Evolutionary conservation across 2,888 invertebrate species (phyloP), one percentile per base, ranked within the genome.

Genomic region (Pocota personata): DNA sequence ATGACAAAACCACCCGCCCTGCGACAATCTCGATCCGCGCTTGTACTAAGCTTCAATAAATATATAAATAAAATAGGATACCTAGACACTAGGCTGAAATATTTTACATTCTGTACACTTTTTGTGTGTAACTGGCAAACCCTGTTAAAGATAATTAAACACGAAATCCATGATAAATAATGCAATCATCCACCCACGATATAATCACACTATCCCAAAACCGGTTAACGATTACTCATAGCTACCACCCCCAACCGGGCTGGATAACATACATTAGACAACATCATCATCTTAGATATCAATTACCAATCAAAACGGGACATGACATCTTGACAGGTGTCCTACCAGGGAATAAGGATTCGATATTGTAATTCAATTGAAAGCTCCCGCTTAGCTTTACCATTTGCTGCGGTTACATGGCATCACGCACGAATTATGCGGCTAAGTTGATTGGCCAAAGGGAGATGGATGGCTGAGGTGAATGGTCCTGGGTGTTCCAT

Each of bases 261-360:
- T 7, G n/a, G 16, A 67, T 14, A 69, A 48, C 12, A 60, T 21
- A 43, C 43, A 52, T 24, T 19, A 55, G 58, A 60, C n/a, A 40
- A 24, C 48, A 64, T 72, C 64, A 72, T 66, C 58, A 52, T 35
- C 37, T n/a, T 19, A 14, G 7, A 60, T 72, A 76, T 86, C 86
- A 82, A 86, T 82, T 86, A 76, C 55, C 55, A 37, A 62, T 86
- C 72, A 76, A 82, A 75, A 66, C 71, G 43, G 46, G 30, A 64
- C 69, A 72, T 82, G 76, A 86, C 76, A 82, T 67, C 64, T 72
- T 86, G 86, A 82, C 86, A 86, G 82, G 82, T 82, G 57, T 72
- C 67, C 60, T 60, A 14, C 37, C 19, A 60, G 60, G 8, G 52
- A 75, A 43, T 57, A 43, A 16, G 66, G 27, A 80, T 73, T 58